Evolutionary conservation across 2,113 vertebrate genomes (phyloP), one percentile per base, ranked within the genome.

Genomic region (Trogon melanurus): DNA sequence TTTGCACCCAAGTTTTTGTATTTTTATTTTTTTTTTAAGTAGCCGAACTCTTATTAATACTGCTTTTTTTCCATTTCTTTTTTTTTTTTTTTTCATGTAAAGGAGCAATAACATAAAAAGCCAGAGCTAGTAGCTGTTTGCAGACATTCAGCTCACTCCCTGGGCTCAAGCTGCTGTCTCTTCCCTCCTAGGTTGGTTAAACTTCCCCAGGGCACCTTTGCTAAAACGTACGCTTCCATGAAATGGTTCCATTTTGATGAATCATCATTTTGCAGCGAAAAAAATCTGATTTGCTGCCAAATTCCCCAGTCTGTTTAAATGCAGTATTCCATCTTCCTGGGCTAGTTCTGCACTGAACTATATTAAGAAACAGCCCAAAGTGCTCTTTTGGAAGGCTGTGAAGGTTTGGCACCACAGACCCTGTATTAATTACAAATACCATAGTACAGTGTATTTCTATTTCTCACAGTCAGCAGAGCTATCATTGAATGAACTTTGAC

Each of bases 391-490:
- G 36, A 95, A 20, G 17, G 34, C 20, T 93, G 36, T 76, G 81
- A 79, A 65, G 29, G 6, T 75, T 87, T 93, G 89, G 62, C 58
- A 89, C 36, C 48, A 27, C 10, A 76, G 38, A 75, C 11, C 8
- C 47, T 48, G 13, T 58, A 66, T 79, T 88, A 89, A 88, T 76
- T 89, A 51, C 47, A 80, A 83, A 66, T 66, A 70, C 21, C 9
- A 23, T 14, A 56, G 41, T 53, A 85, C 29, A 72, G n/a, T 65
- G 9, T 44, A 87, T 95, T 95, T 95, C 61, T 10, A 32, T 91
- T 95, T 91, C 73, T 94, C 84, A 69, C 32, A 72, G 62, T 80
- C 79, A 89, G 34, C 70, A 87, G 66, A 94, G 30, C 6, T 67
- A 88, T 60, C 47, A 70, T 1, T 91, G 58, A 89, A 94, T 34